Evolutionary conservation across 2,113 vertebrate species (phyloP).

Genomic region (Arenaria interpres): DNA sequence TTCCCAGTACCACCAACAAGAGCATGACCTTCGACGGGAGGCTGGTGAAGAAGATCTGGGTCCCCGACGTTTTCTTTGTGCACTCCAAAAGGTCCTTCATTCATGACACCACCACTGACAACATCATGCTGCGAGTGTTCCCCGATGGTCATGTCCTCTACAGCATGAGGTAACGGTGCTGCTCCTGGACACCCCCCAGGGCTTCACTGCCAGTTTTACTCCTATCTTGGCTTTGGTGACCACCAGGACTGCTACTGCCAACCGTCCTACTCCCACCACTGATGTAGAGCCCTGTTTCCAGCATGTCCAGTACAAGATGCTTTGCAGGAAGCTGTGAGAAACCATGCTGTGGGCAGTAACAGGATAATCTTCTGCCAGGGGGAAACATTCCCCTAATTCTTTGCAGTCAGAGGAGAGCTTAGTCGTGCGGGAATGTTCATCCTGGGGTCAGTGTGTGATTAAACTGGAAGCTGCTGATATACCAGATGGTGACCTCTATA

Average conservation of each 20-base stretch:
- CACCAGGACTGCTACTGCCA: background rate
- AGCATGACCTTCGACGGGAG: constrained; percentile 96
- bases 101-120: constrained; percentile 93
- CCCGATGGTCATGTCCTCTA: constrained; percentile 94
- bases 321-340: background rate
- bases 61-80: constrained; percentile 95
- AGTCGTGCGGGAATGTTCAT: background rate
- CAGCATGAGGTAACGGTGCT: constrained; percentile 85
- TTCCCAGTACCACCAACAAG: constrained; percentile 89
- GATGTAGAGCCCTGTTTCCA: background rate
- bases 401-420: constrained; percentile 17
- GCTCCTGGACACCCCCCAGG: too few relatives aligned
- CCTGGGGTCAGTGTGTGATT: constrained; percentile 56
- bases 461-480: constrained; percentile 54
- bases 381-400: background rate
- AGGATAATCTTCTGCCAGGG: background rate
- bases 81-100: constrained; percentile 96
- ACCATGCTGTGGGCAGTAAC: background rate
- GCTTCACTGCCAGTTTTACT: background rate
- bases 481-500: constrained; percentile 64
- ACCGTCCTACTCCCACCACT: background rate
- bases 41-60: constrained; percentile 96
- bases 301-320: background rate
- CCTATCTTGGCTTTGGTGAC: background rate
- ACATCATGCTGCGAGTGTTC: constrained; percentile 94